Base-by-base conservation (phyloP, 2,113 vertebrate genomes). In the Manacus vitellinus region DNA sequence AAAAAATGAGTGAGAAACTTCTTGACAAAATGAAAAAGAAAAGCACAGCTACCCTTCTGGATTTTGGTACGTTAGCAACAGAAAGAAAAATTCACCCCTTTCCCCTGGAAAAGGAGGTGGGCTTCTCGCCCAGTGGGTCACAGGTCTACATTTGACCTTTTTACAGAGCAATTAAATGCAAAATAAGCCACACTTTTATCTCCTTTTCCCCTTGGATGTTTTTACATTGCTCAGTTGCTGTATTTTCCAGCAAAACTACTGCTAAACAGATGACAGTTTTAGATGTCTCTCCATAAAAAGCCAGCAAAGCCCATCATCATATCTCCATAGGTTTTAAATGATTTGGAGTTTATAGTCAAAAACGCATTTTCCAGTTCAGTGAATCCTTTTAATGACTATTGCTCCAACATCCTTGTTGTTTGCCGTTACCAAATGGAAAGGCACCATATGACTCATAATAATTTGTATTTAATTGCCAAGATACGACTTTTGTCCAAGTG, bases 311-410 rank as follows among this genome's bases (percentile, higher is more conserved):
- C 75, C 85, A 95, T 95, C 84, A 96, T 63, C 78, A 46, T 39
- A 96, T 97, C 96, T 95, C 94, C 79, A 58, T 96, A 96, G 96
- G 83, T 74, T 97, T 96, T 47, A 77, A 97, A 97, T 75, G 78
- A 96, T 96, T 94, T 89, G 94, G 94, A 95, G 90, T 96, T 92
- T 88, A 95, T 95, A 88, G 55, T 95, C 94, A 94, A 94, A 96
- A 95, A 83, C 87, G 71, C 81, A 96, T 97, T 97, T 96, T 97
- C 96, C 91, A 97, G 90, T 94, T 98, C 96, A 97, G 90, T 91
- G 49, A 97, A 85, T 98, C 95, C 92, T 92, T 78, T 92, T 13
- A 52, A 95, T 96, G 93, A 95, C 10, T 41, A 92, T 87, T 95
- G 87, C 92, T 92, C 79, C 81, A 96, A 81, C 85, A 96, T 33